phyloP scores from a whole-genome alignment of 2,113 vertebrate species.

The Lichenostomus cassidix region DNA sequence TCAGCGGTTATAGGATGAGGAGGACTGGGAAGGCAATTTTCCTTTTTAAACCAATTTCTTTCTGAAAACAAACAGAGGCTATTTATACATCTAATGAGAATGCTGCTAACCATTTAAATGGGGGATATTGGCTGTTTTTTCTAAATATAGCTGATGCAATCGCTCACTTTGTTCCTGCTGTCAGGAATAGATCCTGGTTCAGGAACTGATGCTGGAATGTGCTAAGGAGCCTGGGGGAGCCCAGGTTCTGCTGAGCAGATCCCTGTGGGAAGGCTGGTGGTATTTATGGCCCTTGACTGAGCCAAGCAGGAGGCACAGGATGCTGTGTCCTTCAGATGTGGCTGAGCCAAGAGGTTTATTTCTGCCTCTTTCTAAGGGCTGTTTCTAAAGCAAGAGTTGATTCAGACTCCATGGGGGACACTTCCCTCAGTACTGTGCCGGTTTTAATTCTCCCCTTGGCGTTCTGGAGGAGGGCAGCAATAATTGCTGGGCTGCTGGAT shows the following conservation, averaged over 20 bases:
- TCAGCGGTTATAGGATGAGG: not conserved
- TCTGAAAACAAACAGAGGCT: conserved; percentile 12
- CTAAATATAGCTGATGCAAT: conserved; percentile 67
- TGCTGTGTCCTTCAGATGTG: not conserved
- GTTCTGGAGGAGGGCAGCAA: not conserved
- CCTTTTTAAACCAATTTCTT: conserved; percentile 22
- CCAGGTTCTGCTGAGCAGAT: not conserved
- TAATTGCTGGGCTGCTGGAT: conserved; percentile 23
- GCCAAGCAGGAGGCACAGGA: conserved; percentile 11
- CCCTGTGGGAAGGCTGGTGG: not conserved
- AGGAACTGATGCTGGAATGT: not conserved
- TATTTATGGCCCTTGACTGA: conserved; percentile 22
- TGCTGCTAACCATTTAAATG: not conserved
- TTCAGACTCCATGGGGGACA: not conserved
- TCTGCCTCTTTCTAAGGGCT: not conserved
- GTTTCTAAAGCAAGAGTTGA: not conserved
- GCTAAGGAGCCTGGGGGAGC: not conserved
- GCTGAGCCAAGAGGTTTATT: not conserved
- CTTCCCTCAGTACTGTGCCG: not conserved
- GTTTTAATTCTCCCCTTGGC: conserved; percentile 13
- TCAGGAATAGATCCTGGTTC: not conserved
- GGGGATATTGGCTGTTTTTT: conserved; percentile 38
- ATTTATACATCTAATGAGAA: conserved; percentile 37
- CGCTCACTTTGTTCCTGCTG: conserved; percentile 31
- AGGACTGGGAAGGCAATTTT: conserved; percentile 13